Evolutionary conservation across 1,140 invertebrate genomes (phyloP).

Genomic region (Anoplophora glabripennis): DNA sequence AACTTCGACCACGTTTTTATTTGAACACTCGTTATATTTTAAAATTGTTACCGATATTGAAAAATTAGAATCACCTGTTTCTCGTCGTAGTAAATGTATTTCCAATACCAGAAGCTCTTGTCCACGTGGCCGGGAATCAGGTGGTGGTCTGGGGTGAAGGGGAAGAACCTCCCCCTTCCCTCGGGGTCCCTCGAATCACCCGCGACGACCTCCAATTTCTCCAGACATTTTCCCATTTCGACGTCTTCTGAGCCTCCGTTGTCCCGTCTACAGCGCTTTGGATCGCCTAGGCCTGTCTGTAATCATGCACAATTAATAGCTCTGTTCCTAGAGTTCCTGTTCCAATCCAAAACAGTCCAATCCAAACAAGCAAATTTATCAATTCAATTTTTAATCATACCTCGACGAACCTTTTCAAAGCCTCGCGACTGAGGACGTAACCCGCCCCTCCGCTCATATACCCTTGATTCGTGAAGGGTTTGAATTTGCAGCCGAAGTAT

Average conservation of each 20-base stretch:
- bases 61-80: conserved; percentile 62
- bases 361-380: too few relatives aligned
- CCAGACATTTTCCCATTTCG: conserved; percentile 90
- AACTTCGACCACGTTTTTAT: too few relatives aligned
- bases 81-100: conserved; percentile 87
- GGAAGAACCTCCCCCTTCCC: conserved; percentile 88
- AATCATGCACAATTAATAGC: neutral
- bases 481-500: conserved; percentile 87
- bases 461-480: conserved; percentile 81
- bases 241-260: conserved; percentile 84
- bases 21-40: too few relatives aligned
- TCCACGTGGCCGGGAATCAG: conserved; percentile 79
- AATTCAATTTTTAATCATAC: conserved; percentile 45
- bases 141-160: conserved; percentile 87
- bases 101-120: conserved; percentile 89
- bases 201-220: conserved; percentile 79
- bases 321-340: too few relatives aligned
- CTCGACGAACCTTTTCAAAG: conserved; percentile 69
- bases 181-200: conserved; percentile 81
- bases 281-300: neutral
- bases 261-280: conserved; percentile 57
- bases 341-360: too few relatives aligned
- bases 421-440: conserved; percentile 83
- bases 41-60: too few relatives aligned
- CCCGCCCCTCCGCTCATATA: conserved; percentile 94